Percentiles rank a stretch among this genome's conserved stretches.
Evolutionary conservation across 1,140 invertebrate genomes (phyloP).

Genomic region (Homarus americanus): DNA sequence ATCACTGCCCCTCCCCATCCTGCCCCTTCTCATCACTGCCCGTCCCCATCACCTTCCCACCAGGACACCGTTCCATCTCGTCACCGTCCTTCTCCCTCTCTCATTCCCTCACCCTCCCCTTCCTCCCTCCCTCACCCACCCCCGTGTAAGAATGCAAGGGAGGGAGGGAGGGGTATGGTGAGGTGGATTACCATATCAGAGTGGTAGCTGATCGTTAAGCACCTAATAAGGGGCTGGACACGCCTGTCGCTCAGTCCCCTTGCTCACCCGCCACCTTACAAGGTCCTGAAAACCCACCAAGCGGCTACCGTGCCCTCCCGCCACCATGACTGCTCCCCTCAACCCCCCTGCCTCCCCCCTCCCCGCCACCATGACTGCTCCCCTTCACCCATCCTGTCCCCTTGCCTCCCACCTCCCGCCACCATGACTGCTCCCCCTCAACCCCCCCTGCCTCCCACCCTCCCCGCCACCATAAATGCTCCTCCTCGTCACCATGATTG

Average conservation of each 20-base stretch:
- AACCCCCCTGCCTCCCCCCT: neutral
- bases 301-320: neutral
- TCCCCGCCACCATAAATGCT: neutral
- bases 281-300: neutral
- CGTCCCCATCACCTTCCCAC: neutral
- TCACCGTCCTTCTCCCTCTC: neutral
- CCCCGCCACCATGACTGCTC: neutral
- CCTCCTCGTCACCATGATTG: neutral
- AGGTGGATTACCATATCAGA: constrained; percentile 9
- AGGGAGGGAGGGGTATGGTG: too few relatives aligned
- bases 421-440: too few relatives aligned
- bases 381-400: too few relatives aligned
- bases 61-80: neutral
- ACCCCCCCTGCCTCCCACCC: neutral
- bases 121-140: neutral
- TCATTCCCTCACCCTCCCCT: neutral
- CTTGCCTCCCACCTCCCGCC: neutral
- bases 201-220: constrained; percentile 13
- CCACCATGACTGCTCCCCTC: neutral
- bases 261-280: constrained; percentile 8
- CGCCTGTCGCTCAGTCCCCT: neutral
- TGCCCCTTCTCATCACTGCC: neutral
- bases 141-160: neutral
- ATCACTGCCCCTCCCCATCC: neutral
- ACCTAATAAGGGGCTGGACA: constrained; percentile 10